Evolutionary conservation across 2,888 invertebrate species (phyloP), one percentile per base, ranked within the genome.

Genomic region (Crossocerus cetratus): DNA sequence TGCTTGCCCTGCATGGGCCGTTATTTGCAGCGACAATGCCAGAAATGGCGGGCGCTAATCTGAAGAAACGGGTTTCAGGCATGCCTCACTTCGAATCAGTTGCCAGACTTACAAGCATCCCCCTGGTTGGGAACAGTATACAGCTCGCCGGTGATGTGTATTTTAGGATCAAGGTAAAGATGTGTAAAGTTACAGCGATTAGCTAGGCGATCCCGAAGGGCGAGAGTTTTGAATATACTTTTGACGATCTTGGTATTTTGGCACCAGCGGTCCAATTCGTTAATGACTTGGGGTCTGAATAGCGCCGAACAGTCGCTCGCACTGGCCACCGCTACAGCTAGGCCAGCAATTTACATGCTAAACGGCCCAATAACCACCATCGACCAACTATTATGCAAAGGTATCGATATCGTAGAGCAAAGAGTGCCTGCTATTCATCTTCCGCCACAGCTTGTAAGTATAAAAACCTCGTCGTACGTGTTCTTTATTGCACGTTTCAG

Each of bases 351-450:
- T 49, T 92, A 96, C 60, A 94, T 95, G 86, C 78, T 89, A 0
- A 88, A 87, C 63, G 92, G 93, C 0, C 97, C 97, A 0, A 91
- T 96, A 11, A 92, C 92, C 42, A 94, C 94, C 69, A 92, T 96
- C 49, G 96, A 96, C 90, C 92, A 92, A 77, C 92, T 96, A 74
- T 93, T 97, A 74, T 97, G 96, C 91, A 94, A 93, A 87, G 96
- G 96, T 68, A 93, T 98, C 77, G 96, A 97, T 81, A 93, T 95
- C 49, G 94, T 97, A n/a, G 97, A 97, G 89, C 93, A 95, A 84
- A 93, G 93, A 72, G 94, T 96, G 59, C 97, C 97, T 0, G 93
- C 95, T 1, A 95, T 97, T 73, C 94, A 95, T 87, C 91, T 97
- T 79, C 96, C 97, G 3, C 96, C 97, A 8, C 94, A 97, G 91